Evolutionary conservation across 2,797 vertebrate species (phyloP), one percentile per base, ranked within the genome.

Genomic region (Pantherophis vulpinus): DNA sequence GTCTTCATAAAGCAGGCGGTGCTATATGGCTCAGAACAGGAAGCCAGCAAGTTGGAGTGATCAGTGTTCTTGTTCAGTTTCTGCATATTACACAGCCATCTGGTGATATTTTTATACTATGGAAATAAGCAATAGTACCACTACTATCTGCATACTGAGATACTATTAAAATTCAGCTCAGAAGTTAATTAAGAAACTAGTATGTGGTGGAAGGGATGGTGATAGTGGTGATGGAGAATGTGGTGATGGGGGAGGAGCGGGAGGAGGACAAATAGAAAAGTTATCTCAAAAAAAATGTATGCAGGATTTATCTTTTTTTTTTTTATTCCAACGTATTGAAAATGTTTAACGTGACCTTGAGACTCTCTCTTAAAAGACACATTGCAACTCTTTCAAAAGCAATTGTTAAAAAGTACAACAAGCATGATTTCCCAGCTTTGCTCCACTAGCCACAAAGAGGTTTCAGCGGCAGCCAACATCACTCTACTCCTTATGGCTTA

Each of bases 391-490:
- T 86, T 56, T 66, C 32, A 86, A 58, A 89, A 4, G 23, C 70
- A 74, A 91, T 83, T 79, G 86, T 89, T 88, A 89, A 91, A 60
- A 60, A 91, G 56, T 4, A 2, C 32, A 66, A 29, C 25, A 6
- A 54, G 93, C 90, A 94, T 94, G 93, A 94, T 94, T 96, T 58
- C 92, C 96, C 66, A 93, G 94, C 32, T 92, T 91, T 87, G 88
- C 95, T 96, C 93, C 93, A 95, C 66, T 92, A 96, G 88, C 11
- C 91, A 9, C 47, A 88, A 90, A 92, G 88, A 37, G 92, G 88
- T 90, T 61, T 92, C 90, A 83, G 54, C 87, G 87, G 93, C 94
- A 96, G 92, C 88, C 93, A 92, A 92, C 70, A 58, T 61, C 88
- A 11, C 93, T 94, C 92, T 20, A 29, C 0, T 66, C 94, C 90